Conservation (phyloP, 2,888 invertebrate species). For the Microdon myrmicae region DNA sequence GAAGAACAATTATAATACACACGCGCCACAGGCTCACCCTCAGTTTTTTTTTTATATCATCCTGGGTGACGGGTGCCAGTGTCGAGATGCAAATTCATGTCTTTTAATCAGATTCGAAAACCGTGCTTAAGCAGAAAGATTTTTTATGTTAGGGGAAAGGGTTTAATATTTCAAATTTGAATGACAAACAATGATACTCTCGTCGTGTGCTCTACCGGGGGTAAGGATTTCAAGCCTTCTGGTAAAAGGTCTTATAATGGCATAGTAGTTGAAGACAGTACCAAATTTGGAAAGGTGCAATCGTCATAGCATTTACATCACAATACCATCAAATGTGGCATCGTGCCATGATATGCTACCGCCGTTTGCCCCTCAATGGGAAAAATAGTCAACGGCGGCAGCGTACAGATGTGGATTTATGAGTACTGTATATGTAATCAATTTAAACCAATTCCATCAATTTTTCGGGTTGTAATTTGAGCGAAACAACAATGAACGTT, state of each 20-base stretch:
- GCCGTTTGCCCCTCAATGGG: no score
- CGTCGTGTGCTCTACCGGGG: constrained; percentile 17
- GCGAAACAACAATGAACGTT: no score
- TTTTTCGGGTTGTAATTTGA: no score
- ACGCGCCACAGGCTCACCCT: constrained; percentile 45
- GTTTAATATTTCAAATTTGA: constrained; percentile 35
- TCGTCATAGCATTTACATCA: constrained; percentile 33
- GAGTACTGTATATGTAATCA: no score
- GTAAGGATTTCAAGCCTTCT: background rate
- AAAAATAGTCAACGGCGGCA: no score
- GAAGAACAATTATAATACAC: constrained; percentile 45
- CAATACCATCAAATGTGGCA: constrained; percentile 30
- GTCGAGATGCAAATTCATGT: constrained; percentile 32
- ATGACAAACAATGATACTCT: constrained; percentile 29
- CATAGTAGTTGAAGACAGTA: constrained; percentile 11
- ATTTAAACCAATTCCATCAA: no score
- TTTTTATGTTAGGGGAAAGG: constrained; percentile 13
- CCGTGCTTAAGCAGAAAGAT: no score
- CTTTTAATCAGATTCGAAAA: constrained; percentile 32
- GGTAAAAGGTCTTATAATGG: constrained; percentile 12
- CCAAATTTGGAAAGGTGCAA: constrained; percentile 38
- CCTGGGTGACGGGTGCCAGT: constrained; percentile 5
- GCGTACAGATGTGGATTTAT: no score
- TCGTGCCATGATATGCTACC: constrained; percentile 32
- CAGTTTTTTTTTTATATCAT: constrained; percentile 21